These are phyloP conservation scores for Varroa destructor DNA, from an alignment of 1,140 invertebrate species.

Conservation along the genomic window DNA sequence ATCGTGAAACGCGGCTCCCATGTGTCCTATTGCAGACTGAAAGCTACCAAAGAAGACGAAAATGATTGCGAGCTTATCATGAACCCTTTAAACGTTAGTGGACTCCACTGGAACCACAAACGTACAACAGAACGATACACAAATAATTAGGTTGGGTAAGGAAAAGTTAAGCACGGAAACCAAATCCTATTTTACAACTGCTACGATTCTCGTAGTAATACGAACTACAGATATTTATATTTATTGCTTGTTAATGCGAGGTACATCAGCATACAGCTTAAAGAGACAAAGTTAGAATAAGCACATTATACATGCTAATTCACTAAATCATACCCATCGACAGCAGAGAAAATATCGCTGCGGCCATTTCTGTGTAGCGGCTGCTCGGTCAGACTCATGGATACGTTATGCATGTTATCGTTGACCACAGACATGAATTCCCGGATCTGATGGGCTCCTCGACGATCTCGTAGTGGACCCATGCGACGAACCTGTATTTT, in stretches of 20 bases:
- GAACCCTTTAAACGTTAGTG: too few species aligned
- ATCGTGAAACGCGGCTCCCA: constrained; percentile 25
- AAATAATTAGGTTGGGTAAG: too few species aligned
- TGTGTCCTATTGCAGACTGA: constrained; percentile 21
- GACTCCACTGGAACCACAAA: too few species aligned
- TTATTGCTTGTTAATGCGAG: too few species aligned
- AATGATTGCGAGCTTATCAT: not conserved
- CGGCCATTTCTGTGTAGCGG: constrained; percentile 4
- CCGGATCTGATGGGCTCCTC: constrained; percentile 18
- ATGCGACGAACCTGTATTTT: constrained; percentile 11
- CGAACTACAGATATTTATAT: too few species aligned
- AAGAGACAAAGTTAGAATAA: too few species aligned
- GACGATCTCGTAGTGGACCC: constrained; percentile 4
- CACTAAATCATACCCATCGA: constrained; percentile 6
- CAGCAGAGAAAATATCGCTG: constrained; percentile 18
- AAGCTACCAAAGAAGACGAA: not conserved
- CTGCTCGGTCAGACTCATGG: not conserved
- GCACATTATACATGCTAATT: too few species aligned
- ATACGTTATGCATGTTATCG: constrained; percentile 20
- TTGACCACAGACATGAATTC: constrained; percentile 27
- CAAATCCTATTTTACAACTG: too few species aligned
- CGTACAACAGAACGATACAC: too few species aligned
- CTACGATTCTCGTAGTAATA: too few species aligned
- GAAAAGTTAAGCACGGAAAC: too few species aligned
- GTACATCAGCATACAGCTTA: too few species aligned